Evolutionary conservation across 92 coral and sea anemone species (phyloP), one percentile per base, ranked within the genome.

Genomic region (Epizoanthus illoricatus): DNA sequence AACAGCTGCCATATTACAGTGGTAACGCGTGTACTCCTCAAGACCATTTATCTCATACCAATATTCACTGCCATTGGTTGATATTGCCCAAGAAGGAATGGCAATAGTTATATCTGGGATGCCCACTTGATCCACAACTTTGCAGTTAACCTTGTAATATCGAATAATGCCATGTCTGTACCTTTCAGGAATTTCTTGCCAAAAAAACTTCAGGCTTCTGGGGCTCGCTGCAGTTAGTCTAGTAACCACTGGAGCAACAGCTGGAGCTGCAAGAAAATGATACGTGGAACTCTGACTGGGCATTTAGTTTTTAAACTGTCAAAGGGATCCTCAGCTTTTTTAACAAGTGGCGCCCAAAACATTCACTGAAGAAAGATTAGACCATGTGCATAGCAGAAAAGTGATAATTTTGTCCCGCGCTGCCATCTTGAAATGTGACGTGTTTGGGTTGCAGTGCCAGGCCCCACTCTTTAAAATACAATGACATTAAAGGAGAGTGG

Each of bases 11-110:
- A 76, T 0, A 7, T 0, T 0, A 23, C 81, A 76, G 0, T 0
- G 0, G 60, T 76, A 76, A 5, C 4, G 0, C 1, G 81, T 76
- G 19, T 62, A 15, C 24, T 76, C 81, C 60, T 76, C 81, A 55
- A 76, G 71, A 16, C 81, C 81, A 18, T 42, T 11, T 10, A 76
- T 7, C 58, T 63, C 81, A n/a, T 40, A 56, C n/a, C 40, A 76
- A 23, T 9, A n/a, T 40, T 19, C 12, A 5, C 3, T 63, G 71
- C 47, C 21, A 42, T 62, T 19, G 45, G 10, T 15, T 18, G 52
- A 19, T 18, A 76, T 69, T 62, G 17, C 71, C 55, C 43, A 39
- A 0, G 71, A 62, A 42, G 81, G 71, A 45, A 62, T 7, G 21
- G 8, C 65, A 47, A 76, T 63, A 1, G 5, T 4, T 63, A 16